Conservation (phyloP, 2,113 vertebrate genomes). For the Diphyllodes magnificus region DNA sequence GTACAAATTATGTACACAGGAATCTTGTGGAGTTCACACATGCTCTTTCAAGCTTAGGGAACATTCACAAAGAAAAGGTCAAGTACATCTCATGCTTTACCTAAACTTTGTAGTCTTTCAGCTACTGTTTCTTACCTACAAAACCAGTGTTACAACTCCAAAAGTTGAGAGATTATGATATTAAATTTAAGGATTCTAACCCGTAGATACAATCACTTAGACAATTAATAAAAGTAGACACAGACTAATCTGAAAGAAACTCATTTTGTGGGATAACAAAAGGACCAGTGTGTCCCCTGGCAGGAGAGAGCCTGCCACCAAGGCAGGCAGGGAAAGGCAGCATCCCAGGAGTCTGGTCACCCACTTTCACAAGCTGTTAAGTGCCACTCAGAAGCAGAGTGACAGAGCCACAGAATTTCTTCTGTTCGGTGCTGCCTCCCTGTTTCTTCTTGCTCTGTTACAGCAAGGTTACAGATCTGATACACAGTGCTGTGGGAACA, state of each 20-base stretch:
- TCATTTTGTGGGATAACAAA: not conserved
- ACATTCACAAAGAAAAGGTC: not conserved
- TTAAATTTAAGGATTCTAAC: not conserved
- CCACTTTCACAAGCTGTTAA: not conserved
- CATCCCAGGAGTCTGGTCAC: not conserved
- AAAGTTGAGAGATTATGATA: not conserved
- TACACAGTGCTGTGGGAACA: not conserved
- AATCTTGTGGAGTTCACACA: not conserved
- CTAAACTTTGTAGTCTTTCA: not conserved
- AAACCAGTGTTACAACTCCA: not conserved
- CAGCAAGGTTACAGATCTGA: not conserved
- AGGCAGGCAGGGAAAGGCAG: not conserved
- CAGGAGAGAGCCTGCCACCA: not conserved
- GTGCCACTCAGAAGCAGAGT: not conserved
- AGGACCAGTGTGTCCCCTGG: not conserved
- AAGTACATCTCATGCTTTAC: not conserved
- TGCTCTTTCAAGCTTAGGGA: not conserved
- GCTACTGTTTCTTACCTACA: not conserved
- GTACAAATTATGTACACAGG: not conserved
- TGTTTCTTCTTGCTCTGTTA: not conserved
- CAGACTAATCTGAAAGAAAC: not conserved
- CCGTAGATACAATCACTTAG: not conserved
- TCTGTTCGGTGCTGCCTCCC: not conserved
- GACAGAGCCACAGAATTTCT: not conserved
- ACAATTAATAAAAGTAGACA: fast-evolving